Conservation (phyloP, 2,113 vertebrate genomes). For the Agelaius tricolor region DNA sequence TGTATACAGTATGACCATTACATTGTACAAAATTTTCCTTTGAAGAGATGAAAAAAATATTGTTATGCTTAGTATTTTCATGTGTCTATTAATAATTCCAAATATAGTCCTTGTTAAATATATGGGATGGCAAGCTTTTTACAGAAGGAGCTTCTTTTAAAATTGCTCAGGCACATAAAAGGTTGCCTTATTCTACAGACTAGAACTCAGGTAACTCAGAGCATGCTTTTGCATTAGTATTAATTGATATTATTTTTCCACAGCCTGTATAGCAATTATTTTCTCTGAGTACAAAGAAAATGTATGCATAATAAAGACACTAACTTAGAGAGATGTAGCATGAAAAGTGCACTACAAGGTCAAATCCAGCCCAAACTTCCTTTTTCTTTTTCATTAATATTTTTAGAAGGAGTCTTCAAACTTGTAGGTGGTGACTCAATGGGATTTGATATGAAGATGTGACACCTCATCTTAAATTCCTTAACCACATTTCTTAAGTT, state of each 20-base stretch:
- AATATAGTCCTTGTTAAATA: constrained; percentile 34
- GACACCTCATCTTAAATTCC: constrained; percentile 89
- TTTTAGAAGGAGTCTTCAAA: constrained; percentile 72
- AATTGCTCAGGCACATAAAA: constrained; percentile 4
- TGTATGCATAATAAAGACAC: background rate
- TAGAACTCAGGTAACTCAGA: background rate
- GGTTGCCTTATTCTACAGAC: constrained; percentile 6
- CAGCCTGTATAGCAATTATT: background rate
- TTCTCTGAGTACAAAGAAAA: background rate
- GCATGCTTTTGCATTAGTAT: background rate
- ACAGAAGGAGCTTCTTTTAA: background rate
- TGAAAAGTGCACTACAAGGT: constrained; percentile 13
- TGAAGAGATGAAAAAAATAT: constrained; percentile 46
- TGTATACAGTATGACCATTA: constrained; percentile 10
- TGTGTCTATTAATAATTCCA: constrained; percentile 42
- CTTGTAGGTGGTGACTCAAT: constrained; percentile 83
- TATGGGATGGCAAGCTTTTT: constrained; percentile 7
- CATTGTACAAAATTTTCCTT: constrained; percentile 11
- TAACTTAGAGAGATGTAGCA: background rate
- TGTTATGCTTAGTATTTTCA: constrained; percentile 45
- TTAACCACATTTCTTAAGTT: constrained; percentile 80
- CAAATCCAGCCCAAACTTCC: constrained; percentile 55
- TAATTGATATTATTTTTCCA: constrained; percentile 20
- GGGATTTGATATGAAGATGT: constrained; percentile 84
- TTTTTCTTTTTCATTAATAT: constrained; percentile 67